Base-by-base conservation (phyloP, 2,113 vertebrate genomes). In the Boulengeromyrus knoepffleri region DNA sequence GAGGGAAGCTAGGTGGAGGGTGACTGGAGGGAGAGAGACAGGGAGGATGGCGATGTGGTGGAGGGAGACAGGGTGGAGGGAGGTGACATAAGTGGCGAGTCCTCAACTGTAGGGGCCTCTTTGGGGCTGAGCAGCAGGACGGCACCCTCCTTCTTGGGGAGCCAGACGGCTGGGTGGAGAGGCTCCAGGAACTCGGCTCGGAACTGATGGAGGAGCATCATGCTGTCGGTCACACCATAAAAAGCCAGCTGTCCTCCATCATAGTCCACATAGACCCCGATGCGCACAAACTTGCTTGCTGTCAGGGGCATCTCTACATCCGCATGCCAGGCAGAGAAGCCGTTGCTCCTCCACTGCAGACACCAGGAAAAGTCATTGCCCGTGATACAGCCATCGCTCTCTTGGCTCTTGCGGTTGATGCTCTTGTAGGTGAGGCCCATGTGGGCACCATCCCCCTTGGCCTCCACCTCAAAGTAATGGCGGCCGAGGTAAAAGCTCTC, bases 351-450 rank as follows among this genome's bases (percentile, higher is more conserved):
- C 94, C 94, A 93, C 2, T 95, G 94, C 9, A 96, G 50, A 90
- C 96, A 96, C 96, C 96, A 97, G 56, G 96, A 97, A 90, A 96
- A 96, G 90, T 94, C 91, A 36, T 96, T 97, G 7, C 96, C 94
- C 0, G 90, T 96, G 91, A 97, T 96, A 92, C 96, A 96, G 89
- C 95, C 89, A 49, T 93, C 94, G 84, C 91, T 95, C 56, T 95
- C 94, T 58, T 94, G 93, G 0, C 94, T 94, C 87, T 95, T 95
- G 4, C 95, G 91, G 85, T 96, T 93, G 0, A 96, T 95, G 90
- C 95, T 96, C 92, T 95, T 96, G 93, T 94, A 95, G 0, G 88
- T 95, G 88, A 96, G 90, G 4, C 96, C 96, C 5, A 97, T 24
- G 0, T 96, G 95, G 86, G 93, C 39, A 0, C 95, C 96, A 8